Evolutionary conservation across 2,797 vertebrate species (phyloP), one percentile per base, ranked within the genome.

Genomic region (Paratrypauchen microcephalus): DNA sequence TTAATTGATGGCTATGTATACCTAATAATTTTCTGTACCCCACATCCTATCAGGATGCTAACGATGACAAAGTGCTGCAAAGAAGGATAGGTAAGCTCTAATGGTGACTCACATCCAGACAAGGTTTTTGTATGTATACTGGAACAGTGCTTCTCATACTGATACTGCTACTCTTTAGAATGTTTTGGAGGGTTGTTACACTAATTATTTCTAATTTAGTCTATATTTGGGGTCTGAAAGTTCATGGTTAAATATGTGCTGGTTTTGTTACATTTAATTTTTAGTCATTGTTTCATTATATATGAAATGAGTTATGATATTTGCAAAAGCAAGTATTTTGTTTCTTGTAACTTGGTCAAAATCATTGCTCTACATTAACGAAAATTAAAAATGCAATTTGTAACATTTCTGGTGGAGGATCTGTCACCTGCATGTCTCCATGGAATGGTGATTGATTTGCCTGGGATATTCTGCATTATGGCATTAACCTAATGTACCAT

Each of bases 91-190:
- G 39, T 74, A 24, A 78, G 70, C 72, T 66, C 76, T 83, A 84
- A 64, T 85, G 89, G 83, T 86, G 89, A 89, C 78, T 88, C 83
- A 84, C 72, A 54, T 66, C 58, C 74, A 21, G 60, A 52, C 45
- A 60, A 70, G 74, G 28, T 68, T 80, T 52, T 26, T 55, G 70
- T 9, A 11, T 1, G 5, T 50, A 19, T 18, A 50, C 16, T 50
- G 15, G 45, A 48, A 48, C 16, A 48, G 47, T 19, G 6, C 4
- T 47, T 19, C 6, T 50, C 48, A 15, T 15, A 45, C 13, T 45
- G 41, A 1, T 50, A n/a, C 1, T 18, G 4, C 13, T 50, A 2
- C 6, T 21, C 3, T 55, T 23, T 55, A 55, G 52, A 12, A 21
- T 52, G 6, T 11, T 52, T 52, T 52, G 5, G 7, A 21, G 19